These are phyloP conservation scores for Cirrhinus molitorella DNA, from an alignment of 2,797 vertebrate genomes.

Conservation along the genomic window DNA sequence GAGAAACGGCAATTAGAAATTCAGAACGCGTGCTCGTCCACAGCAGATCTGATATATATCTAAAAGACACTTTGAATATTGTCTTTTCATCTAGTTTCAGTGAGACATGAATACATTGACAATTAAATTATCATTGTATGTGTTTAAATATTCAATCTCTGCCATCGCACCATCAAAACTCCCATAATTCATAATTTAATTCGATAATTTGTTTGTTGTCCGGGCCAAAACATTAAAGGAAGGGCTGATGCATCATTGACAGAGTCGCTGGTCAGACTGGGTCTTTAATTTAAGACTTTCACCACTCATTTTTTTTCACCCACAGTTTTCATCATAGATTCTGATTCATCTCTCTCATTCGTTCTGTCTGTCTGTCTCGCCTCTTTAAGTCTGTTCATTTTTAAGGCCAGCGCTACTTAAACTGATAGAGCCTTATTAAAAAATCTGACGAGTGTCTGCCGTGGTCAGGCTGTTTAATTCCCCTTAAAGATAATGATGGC, in stretches of 20 bases:
- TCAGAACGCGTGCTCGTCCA: not conserved
- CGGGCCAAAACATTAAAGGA: slow-evolving; percentile 1
- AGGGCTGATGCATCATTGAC: not conserved
- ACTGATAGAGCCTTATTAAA: slow-evolving; percentile 51
- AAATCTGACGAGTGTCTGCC: slow-evolving; percentile 32
- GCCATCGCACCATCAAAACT: not conserved
- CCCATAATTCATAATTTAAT: not conserved
- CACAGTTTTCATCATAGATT: slow-evolving; percentile 20
- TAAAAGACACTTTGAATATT: slow-evolving; percentile 17
- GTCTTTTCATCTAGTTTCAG: slow-evolving; percentile 12
- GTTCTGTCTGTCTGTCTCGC: not conserved
- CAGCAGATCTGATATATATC: not conserved
- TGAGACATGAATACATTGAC: not conserved
- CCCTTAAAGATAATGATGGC: slow-evolving; percentile 46
- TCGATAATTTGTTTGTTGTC: slow-evolving; percentile 5
- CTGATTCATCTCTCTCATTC: not conserved
- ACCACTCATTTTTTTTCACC: not conserved
- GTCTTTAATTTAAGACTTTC: slow-evolving; percentile 11
- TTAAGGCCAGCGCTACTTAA: slow-evolving; percentile 19
- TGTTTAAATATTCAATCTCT: not conserved
- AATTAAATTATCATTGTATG: not conserved
- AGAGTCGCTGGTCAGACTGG: not conserved
- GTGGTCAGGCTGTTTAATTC: slow-evolving; percentile 52
- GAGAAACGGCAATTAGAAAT: not conserved
- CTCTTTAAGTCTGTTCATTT: slow-evolving; percentile 25